Evolutionary conservation across 2,113 vertebrate species (phyloP).

Genomic region (Trematomus loennbergii): DNA sequence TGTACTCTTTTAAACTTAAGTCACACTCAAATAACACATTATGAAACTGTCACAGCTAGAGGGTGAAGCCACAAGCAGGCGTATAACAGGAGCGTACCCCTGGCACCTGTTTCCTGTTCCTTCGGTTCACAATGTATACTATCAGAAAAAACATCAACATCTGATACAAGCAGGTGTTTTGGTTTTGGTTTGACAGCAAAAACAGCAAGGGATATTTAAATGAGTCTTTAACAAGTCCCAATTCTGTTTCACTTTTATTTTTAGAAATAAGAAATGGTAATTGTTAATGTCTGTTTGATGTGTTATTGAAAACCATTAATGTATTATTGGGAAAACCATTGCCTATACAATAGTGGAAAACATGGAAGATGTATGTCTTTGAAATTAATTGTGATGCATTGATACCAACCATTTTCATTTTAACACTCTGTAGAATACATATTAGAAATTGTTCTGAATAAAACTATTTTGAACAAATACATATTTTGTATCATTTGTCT

Average conservation of each 20-base stretch:
- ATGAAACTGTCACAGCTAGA: not conserved
- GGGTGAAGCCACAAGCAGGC: constrained; percentile 31
- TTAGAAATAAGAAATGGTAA: constrained; percentile 22
- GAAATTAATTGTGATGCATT: constrained; percentile 24
- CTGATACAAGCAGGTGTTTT: constrained; percentile 30
- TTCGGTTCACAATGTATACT: constrained; percentile 1
- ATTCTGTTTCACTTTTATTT: not conserved
- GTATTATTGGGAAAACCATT: too few species aligned
- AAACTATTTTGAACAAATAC: constrained; percentile 54
- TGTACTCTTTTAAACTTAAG: constrained; percentile 2
- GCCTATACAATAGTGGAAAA: not conserved
- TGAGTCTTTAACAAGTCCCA: not conserved
- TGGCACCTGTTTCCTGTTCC: constrained; percentile 70
- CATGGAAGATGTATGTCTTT: constrained; percentile 9
- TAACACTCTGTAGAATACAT: constrained; percentile 10
- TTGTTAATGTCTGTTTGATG: constrained; percentile 28
- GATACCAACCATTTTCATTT: constrained; percentile 2
- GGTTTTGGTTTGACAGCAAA: constrained; percentile 27
- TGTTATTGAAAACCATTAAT: not conserved
- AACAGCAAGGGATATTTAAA: constrained; percentile 2
- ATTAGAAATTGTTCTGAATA: constrained; percentile 52
- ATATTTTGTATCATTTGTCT: not conserved
- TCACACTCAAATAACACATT: not conserved
- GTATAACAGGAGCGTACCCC: constrained; percentile 1
- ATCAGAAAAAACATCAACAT: constrained; percentile 4